phyloP scores from a whole-genome alignment of 2,113 vertebrate genomes.

The Telmatochromis sp. region DNA sequence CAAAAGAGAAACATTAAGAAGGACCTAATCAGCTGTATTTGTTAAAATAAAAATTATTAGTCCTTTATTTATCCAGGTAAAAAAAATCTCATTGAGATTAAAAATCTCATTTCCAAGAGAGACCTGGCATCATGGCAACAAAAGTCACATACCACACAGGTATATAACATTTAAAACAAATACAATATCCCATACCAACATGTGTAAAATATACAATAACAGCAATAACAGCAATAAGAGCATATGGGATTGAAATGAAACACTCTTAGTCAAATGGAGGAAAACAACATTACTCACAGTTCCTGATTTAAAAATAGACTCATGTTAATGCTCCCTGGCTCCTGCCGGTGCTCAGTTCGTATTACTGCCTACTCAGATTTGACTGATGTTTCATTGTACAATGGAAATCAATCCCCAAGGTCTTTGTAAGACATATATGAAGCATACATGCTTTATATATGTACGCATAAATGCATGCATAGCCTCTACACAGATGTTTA shows the following conservation, averaged over 20 bases:
- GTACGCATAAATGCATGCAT: not conserved
- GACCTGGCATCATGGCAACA: too few species aligned
- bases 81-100: too few species aligned
- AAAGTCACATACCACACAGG: too few species aligned
- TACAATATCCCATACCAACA: too few species aligned
- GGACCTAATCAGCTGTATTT: not conserved
- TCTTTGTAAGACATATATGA: not conserved
- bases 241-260: not conserved
- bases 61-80: too few species aligned
- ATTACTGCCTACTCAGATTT: constrained; percentile 7
- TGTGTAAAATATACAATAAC: too few species aligned
- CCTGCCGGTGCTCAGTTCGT: constrained; percentile 8
- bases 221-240: not conserved
- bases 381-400: not conserved
- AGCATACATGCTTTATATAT: not conserved
- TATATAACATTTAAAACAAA: too few species aligned
- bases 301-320: constrained; percentile 21
- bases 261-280: not conserved
- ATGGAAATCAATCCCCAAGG: not conserved
- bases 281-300: constrained; percentile 6
- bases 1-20: not conserved
- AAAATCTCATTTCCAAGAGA: too few species aligned
- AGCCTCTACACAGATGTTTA: constrained; percentile 3
- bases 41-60: not conserved
- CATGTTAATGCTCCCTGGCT: not conserved